Evolutionary conservation across 2,113 vertebrate genomes (phyloP).

Genomic region (Gymnobelideus leadbeateri): DNA sequence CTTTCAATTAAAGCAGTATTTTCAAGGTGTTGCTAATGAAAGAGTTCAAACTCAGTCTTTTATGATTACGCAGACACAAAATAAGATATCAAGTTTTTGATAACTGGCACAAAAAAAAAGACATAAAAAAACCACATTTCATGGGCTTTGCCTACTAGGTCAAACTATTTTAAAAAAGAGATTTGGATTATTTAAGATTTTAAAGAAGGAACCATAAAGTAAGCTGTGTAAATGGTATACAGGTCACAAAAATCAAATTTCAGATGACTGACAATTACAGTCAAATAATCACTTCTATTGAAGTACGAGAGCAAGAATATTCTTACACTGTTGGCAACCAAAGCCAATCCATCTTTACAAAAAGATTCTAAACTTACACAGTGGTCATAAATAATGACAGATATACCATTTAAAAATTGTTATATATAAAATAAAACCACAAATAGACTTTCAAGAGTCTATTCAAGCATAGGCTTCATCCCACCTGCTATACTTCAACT

Average conservation of each 20-base stretch:
- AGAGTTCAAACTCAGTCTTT: slow-evolving; percentile 4
- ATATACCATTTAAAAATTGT: neutral
- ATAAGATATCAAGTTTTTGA: neutral
- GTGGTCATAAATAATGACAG: neutral
- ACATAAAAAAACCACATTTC: too few species aligned
- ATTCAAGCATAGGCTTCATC: slow-evolving; percentile 6
- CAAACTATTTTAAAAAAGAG: slow-evolving; percentile 48
- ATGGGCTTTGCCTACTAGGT: slow-evolving; percentile 23
- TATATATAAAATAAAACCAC: neutral
- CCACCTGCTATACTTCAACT: neutral
- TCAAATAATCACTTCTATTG: slow-evolving; percentile 64
- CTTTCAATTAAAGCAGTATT: neutral
- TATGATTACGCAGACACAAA: neutral
- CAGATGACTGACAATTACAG: slow-evolving; percentile 50
- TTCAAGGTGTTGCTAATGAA: neutral
- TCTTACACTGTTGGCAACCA: slow-evolving; percentile 24
- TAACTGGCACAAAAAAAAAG: too few species aligned
- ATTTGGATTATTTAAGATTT: slow-evolving; percentile 56
- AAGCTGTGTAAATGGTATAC: slow-evolving; percentile 57
- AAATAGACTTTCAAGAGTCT: slow-evolving; percentile 15
- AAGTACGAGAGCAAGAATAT: slow-evolving; percentile 5
- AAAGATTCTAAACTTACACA: neutral
- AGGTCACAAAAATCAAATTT: slow-evolving; percentile 52
- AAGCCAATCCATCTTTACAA: slow-evolving; percentile 49
- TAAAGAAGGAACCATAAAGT: slow-evolving; percentile 56